Percentiles rank a stretch among this genome's conserved stretches.
phyloP scores from a whole-genome alignment of 2,797 vertebrate species.

The Leptatherina wallacei region DNA sequence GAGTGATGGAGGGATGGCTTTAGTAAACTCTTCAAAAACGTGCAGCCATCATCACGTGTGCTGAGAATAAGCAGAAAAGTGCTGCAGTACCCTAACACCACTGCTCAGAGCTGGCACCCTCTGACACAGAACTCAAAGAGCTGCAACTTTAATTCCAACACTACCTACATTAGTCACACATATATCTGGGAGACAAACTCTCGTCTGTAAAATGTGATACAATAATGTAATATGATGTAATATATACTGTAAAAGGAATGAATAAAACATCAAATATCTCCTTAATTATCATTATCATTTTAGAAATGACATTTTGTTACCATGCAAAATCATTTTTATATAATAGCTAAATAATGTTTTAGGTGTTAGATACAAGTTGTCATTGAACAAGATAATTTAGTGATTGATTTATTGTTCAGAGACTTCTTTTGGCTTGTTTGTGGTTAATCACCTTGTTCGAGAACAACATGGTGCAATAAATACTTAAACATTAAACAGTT shows the following conservation, averaged over 20 bases:
- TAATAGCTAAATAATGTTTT: too few species aligned
- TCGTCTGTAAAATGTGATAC: conserved; percentile 1
- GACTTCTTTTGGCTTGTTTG: too few species aligned
- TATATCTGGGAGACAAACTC: not conserved
- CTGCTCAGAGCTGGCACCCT: conserved; percentile 25
- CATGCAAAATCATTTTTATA: too few species aligned
- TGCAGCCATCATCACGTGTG: conserved; percentile 63
- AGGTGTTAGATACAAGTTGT: too few species aligned
- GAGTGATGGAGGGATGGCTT: conserved; percentile 15
- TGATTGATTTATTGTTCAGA: too few species aligned
- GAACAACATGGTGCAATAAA: too few species aligned
- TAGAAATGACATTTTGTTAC: too few species aligned
- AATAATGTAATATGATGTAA: not conserved
- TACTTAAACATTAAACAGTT: too few species aligned
- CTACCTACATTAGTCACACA: not conserved
- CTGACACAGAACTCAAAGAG: conserved; percentile 12
- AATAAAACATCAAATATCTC: not conserved
- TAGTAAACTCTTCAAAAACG: conserved; percentile 53
- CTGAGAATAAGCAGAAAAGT: conserved; percentile 40
- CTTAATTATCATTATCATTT: not conserved
- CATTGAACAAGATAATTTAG: too few species aligned
- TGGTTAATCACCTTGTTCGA: too few species aligned
- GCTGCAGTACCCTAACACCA: conserved; percentile 51
- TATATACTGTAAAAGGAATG: not conserved
- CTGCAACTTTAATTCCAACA: conserved; percentile 13